Evolutionary conservation across 2,113 vertebrate genomes (phyloP), one percentile per base, ranked within the genome.

Genomic region (Percopsis transmontana): DNA sequence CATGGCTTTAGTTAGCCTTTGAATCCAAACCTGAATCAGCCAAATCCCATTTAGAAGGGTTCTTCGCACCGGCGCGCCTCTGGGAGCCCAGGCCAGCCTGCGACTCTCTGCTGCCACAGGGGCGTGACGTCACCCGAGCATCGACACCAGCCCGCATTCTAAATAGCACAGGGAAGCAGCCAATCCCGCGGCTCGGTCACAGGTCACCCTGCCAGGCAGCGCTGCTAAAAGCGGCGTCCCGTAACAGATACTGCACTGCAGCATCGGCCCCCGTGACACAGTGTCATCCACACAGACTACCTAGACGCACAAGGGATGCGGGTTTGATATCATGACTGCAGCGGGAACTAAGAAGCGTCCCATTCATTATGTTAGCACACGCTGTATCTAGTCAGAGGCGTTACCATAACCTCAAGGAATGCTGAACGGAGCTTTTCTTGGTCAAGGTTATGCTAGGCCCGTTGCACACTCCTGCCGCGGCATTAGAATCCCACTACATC

Each of bases 141-240:
- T n/a, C 33, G 60, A 76, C 56, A 44, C 57, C 58, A 55, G 60
- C 54, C 73, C 58, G 74, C 53, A 72, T 72, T 74, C 2, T 64
- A 72, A 80, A 82, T 66, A 81, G 70, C 60, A 15, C 54, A 70
- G 54, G 18, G 58, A 54, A 8, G 41, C 64, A 40, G 63, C 52
- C 66, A 45, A 59, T 69, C 63, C 24, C 0, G 38, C 8, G 12
- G 45, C 33, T n/a, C 18, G 66, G 76, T 58, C 74, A 74, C 53
- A 78, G 81, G 74, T 85, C 76, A 76, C 58, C 1, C 48, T 70
- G 14, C 11, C n/a, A 39, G 52, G 47, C 5, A 21, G 59, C 52
- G 73, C 41, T 7, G 62, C 74, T 76, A 77, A 73, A 77, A 80
- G 76, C 53, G 82, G 76, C 41, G 52, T 62, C 52, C 73, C 0